Conservation (phyloP, 2,797 vertebrate genomes). For the Parauchenoglanis punctatus region DNA sequence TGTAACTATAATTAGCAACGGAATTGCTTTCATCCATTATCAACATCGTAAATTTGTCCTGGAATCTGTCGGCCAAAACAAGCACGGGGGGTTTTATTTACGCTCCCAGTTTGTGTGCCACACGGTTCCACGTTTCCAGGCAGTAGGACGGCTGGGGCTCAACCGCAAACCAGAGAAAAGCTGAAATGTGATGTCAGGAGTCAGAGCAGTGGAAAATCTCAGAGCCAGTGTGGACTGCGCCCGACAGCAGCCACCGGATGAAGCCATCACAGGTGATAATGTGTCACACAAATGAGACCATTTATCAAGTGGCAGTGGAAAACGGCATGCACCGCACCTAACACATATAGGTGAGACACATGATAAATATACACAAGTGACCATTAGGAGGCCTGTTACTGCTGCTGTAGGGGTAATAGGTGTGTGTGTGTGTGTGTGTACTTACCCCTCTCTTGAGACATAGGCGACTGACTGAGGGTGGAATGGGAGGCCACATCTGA, state of each 20-base stretch:
- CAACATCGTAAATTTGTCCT: neutral
- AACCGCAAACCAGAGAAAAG: neutral
- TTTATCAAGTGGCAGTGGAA: slow-evolving; percentile 31
- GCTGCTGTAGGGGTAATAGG: slow-evolving; percentile 19
- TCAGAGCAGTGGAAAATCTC: slow-evolving; percentile 3
- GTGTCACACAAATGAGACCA: slow-evolving; percentile 40
- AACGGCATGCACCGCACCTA: slow-evolving; percentile 5
- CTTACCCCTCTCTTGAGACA: slow-evolving; percentile 92
- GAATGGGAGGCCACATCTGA: slow-evolving; percentile 86
- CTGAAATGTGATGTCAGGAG: neutral
- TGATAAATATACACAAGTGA: slow-evolving; percentile 21
- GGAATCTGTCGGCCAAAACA: neutral
- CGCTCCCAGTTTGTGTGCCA: neutral
- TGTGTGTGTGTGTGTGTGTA: neutral
- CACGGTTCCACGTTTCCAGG: neutral
- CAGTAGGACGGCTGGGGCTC: neutral
- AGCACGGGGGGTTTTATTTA: neutral
- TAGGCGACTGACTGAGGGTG: slow-evolving; percentile 86
- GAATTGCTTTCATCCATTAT: neutral
- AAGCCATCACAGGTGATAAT: slow-evolving; percentile 31
- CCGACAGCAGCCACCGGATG: neutral
- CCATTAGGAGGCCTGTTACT: slow-evolving; percentile 34
- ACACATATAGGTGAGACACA: slow-evolving; percentile 6
- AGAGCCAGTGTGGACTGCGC: neutral
- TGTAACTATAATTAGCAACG: neutral